A percentile compares a stretch with the other conserved stretches of the same genome.
phyloP scores from a whole-genome alignment of 2,113 vertebrate species.

The Brachirus orientalis region DNA sequence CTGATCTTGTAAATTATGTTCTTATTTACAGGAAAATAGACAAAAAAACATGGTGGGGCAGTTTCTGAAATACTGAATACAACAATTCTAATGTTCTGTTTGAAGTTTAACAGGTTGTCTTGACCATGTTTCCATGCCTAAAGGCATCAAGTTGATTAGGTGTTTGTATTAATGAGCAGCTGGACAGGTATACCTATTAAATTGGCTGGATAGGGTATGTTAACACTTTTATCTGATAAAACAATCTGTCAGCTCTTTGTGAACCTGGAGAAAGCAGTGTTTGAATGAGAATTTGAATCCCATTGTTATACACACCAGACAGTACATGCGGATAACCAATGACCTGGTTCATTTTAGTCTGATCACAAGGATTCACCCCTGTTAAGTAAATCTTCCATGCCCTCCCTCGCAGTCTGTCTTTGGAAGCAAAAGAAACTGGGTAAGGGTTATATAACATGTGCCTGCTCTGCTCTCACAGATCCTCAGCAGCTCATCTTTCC shows the following conservation, averaged over 20 bases:
- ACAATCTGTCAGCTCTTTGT: not conserved
- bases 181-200: no score
- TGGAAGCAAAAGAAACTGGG: conserved; percentile 67
- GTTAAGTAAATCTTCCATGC: conserved; percentile 22
- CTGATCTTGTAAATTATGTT: no score
- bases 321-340: conserved; percentile 11
- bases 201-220: not conserved
- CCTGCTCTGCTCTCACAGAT: conserved; percentile 76
- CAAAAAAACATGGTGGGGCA: no score
- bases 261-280: conserved; percentile 2
- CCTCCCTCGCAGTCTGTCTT: conserved; percentile 43
- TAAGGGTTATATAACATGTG: conserved; percentile 78
- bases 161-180: no score
- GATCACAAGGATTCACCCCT: conserved; percentile 41
- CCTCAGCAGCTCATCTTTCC: conserved; percentile 74
- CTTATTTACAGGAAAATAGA: no score
- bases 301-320: conserved; percentile 9
- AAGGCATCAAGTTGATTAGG: no score
- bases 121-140: no score
- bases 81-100: no score
- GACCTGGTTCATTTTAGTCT: conserved; percentile 27
- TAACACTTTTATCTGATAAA: conserved; percentile 13
- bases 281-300: conserved; percentile 15
- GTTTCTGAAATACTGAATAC: no score
- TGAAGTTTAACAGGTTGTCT: no score